phyloP scores from a whole-genome alignment of 2,797 vertebrate genomes.

The Percopsis omiscomaycus region DNA sequence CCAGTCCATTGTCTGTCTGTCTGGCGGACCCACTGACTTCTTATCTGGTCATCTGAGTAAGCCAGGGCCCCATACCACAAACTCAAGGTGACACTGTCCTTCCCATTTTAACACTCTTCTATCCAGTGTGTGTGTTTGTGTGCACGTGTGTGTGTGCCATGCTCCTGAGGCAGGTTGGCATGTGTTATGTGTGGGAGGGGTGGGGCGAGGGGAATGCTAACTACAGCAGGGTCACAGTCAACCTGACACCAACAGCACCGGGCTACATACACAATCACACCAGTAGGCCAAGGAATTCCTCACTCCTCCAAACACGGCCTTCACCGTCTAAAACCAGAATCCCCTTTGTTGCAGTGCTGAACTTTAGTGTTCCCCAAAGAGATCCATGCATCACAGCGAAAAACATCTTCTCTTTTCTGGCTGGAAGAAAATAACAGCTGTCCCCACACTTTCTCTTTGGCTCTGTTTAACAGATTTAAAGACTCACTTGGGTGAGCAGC shows the following conservation, averaged over 20 bases:
- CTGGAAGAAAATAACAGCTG: not conserved
- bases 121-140: slow-evolving; percentile 21
- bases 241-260: slow-evolving; percentile 65
- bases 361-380: slow-evolving; percentile 49
- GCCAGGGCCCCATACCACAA: slow-evolving; percentile 13
- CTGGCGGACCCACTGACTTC: slow-evolving; percentile 26
- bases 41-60: slow-evolving; percentile 42
- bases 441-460: slow-evolving; percentile 29
- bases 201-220: slow-evolving; percentile 62
- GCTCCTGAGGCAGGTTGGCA: slow-evolving; percentile 29
- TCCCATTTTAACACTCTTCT: slow-evolving; percentile 30
- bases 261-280: slow-evolving; percentile 48
- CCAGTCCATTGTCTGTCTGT: slow-evolving; percentile 27
- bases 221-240: slow-evolving; percentile 57
- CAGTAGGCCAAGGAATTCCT: slow-evolving; percentile 67
- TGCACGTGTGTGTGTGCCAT: slow-evolving; percentile 3
- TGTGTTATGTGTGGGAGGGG: slow-evolving; percentile 54
- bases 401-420: slow-evolving; percentile 19
- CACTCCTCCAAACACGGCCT: slow-evolving; percentile 58
- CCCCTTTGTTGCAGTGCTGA: slow-evolving; percentile 12
- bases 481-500: slow-evolving; percentile 34
- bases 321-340: slow-evolving; percentile 44
- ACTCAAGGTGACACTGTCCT: slow-evolving; percentile 60
- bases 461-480: slow-evolving; percentile 54
- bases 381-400: slow-evolving; percentile 41